Conservation (phyloP, 2,113 vertebrate genomes). For the Neodontobutis hainanensis region DNA sequence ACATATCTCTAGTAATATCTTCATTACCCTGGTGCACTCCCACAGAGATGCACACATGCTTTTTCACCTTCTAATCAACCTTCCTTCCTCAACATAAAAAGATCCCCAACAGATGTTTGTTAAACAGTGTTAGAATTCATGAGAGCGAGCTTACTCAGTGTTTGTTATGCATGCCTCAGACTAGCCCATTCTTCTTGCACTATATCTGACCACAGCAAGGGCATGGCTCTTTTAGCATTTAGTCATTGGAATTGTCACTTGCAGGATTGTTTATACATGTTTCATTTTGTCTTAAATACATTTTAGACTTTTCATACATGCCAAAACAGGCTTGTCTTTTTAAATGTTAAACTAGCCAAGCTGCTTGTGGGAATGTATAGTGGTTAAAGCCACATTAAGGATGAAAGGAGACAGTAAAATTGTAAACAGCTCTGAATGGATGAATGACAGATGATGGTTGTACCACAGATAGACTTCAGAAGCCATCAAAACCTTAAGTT, state of each 20-base stretch:
- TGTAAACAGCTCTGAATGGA: conserved; percentile 49
- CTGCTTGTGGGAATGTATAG: conserved; percentile 48
- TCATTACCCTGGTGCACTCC: conserved; percentile 43
- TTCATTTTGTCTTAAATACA: too few relatives aligned
- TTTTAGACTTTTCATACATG: conserved; percentile 2
- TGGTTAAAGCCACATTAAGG: conserved; percentile 45
- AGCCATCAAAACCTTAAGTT: conserved; percentile 35
- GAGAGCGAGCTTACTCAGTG: conserved; percentile 32
- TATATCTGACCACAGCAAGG: conserved; percentile 4
- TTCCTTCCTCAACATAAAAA: conserved; percentile 42
- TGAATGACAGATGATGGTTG: conserved; percentile 49
- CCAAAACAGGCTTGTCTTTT: conserved; percentile 47
- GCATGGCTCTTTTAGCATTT: background rate
- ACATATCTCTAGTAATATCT: conserved; percentile 37
- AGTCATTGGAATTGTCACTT: background rate
- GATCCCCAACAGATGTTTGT: conserved; percentile 42
- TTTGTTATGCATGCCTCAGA: conserved; percentile 7
- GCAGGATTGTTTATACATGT: background rate
- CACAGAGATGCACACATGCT: conserved; percentile 51
- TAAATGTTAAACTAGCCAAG: conserved; percentile 30
- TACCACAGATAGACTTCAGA: conserved; percentile 38
- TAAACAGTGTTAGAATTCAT: conserved; percentile 34
- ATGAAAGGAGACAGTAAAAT: conserved; percentile 49
- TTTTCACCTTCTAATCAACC: conserved; percentile 29
- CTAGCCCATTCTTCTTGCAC: background rate